phyloP scores from a whole-genome alignment of 2,113 vertebrate genomes.

The Austrofundulus limnaeus region DNA sequence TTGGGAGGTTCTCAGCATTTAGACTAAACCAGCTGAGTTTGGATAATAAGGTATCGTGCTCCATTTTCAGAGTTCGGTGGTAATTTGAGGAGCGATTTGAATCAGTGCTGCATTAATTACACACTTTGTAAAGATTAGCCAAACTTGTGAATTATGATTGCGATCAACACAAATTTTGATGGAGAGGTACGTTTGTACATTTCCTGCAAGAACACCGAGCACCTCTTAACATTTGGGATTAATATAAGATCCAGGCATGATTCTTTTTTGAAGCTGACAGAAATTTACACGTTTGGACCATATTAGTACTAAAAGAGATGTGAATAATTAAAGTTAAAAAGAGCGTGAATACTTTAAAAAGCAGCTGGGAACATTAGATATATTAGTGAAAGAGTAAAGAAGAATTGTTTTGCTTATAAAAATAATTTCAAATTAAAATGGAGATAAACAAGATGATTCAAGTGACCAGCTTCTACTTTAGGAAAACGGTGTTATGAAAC shows the following conservation, averaged over 20 bases:
- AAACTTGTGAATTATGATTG: slow-evolving; percentile 68
- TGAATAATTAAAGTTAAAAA: too few species aligned
- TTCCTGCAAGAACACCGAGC: slow-evolving; percentile 42
- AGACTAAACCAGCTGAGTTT: slow-evolving; percentile 8
- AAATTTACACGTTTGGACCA: slow-evolving; percentile 6
- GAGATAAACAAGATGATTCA: too few species aligned
- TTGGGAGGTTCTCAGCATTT: slow-evolving; percentile 17
- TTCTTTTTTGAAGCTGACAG: not conserved
- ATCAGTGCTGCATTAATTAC: slow-evolving; percentile 75
- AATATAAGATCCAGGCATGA: not conserved
- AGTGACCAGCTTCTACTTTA: too few species aligned
- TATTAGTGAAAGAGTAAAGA: too few species aligned
- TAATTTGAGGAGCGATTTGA: slow-evolving; percentile 70
- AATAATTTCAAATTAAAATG: too few species aligned
- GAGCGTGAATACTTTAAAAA: not conserved
- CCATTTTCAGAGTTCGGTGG: slow-evolving; percentile 38
- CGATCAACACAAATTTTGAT: slow-evolving; percentile 58
- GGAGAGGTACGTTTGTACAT: slow-evolving; percentile 41
- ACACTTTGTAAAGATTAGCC: slow-evolving; percentile 66
- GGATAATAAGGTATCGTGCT: slow-evolving; percentile 41
- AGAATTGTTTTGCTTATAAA: too few species aligned
- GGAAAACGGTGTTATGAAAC: too few species aligned
- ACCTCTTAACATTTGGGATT: slow-evolving; percentile 36
- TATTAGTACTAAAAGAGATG: not conserved
- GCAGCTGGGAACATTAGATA: not conserved